Evolutionary conservation across 2,113 vertebrate genomes (phyloP), one percentile per base, ranked within the genome.

Genomic region (Heptranchias perlo): DNA sequence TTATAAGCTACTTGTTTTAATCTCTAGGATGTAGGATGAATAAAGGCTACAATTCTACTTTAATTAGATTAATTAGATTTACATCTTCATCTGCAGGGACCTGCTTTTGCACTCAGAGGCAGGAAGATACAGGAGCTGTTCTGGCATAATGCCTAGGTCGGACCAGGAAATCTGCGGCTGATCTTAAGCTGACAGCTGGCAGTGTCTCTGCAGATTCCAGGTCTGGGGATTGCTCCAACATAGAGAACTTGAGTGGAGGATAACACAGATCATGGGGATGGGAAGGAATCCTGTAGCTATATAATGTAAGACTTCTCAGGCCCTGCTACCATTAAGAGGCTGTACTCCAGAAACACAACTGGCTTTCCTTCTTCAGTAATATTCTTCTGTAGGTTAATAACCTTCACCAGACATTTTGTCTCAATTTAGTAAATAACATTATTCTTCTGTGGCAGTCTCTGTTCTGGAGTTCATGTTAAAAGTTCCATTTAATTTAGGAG

Each of bases 21-120:
- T 64, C 89, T 39, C n/a, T 23, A 93, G 7, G 18, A 39, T n/a
- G n/a, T n/a, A 8, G 16, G 21, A 31, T 18, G 89, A 93, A 93
- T 93, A 23, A 62, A 93, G 31, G 16, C 54, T 64, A 93, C 58
- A 23, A 62, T 93, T 93, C 58, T 64, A 62, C 58, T 64, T 93
- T 93, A 93, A 93, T 93, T 93, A 91, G 52, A 91, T 91, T 91
- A 91, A 91, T 91, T 91, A 89, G 89, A 23, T 62, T 92, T 39
- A 64, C 89, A 93, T 62, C 58, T 61, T 93, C 89, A 93, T n/a
- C 58, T n/a, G 7, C 89, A 93, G 35, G 61, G 89, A 64, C n/a
- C 89, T 64, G 89, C 35, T n/a, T 82, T 93, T 93, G 89, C 58
- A 93, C 35, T 93, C 89, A 62, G 89, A 2, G 89, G 78, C 14